Evolutionary conservation across 2,888 invertebrate species (phyloP).

Genomic region (Hydraecia micacea): DNA sequence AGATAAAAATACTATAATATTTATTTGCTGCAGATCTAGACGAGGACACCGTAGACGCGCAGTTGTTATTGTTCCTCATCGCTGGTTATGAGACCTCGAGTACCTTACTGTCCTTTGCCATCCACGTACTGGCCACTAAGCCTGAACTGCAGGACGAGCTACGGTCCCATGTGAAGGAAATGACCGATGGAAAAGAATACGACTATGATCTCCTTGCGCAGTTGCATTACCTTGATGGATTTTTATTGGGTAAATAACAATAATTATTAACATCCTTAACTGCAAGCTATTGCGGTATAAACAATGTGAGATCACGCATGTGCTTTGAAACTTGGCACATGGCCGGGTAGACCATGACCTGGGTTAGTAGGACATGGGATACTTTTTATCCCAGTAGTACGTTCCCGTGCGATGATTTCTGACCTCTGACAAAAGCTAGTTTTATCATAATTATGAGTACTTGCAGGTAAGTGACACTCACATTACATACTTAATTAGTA

Average conservation of each 20-base stretch:
- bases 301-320: not conserved
- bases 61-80: slow-evolving; percentile 90
- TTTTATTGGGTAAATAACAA: slow-evolving; percentile 77
- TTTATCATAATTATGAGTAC: not conserved
- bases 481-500: not conserved
- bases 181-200: slow-evolving; percentile 81
- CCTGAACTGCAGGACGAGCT: slow-evolving; percentile 86
- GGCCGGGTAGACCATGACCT: not conserved
- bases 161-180: slow-evolving; percentile 81
- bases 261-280: not conserved
- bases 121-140: slow-evolving; percentile 88
- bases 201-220: slow-evolving; percentile 81
- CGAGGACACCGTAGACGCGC: slow-evolving; percentile 89
- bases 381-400: not conserved
- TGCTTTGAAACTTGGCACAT: not conserved
- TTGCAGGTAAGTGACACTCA: not conserved
- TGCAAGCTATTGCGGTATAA: not conserved
- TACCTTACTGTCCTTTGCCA: slow-evolving; percentile 89
- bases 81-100: slow-evolving; percentile 92
- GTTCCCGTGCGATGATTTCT: too few species aligned
- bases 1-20: not conserved
- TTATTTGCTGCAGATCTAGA: slow-evolving; percentile 81
- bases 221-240: slow-evolving; percentile 82
- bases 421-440: not conserved
- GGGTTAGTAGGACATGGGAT: not conserved